A percentile compares a stretch with the other conserved stretches of the same genome.
These are phyloP conservation scores for Philotrypesis tridentata DNA, from an alignment of 1,140 invertebrate species.

Conservation along the genomic window DNA sequence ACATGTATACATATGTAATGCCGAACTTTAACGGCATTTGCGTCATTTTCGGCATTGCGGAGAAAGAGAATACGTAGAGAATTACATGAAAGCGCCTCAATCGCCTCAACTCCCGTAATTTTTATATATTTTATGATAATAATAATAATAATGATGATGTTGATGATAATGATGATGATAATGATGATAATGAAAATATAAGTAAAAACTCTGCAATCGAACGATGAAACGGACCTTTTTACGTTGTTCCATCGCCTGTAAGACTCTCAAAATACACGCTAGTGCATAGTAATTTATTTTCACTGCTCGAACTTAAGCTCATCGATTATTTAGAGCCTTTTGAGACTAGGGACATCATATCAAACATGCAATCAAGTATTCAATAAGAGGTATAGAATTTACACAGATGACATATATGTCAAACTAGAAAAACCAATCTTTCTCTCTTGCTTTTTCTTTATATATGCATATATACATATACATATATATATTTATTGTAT, in stretches of 20 bases:
- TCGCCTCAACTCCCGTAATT: slow-evolving; percentile 36
- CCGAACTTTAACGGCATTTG: slow-evolving; percentile 28
- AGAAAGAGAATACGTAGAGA: slow-evolving; percentile 20
- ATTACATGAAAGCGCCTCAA: slow-evolving; percentile 20
- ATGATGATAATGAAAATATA: slow-evolving; percentile 20
- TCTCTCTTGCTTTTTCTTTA: slow-evolving; percentile 45
- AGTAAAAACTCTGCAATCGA: slow-evolving; percentile 5
- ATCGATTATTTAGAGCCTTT: slow-evolving; percentile 55
- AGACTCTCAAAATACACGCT: slow-evolving; percentile 65
- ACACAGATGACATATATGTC: slow-evolving; percentile 19
- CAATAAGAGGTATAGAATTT: slow-evolving; percentile 51
- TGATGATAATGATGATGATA: slow-evolving; percentile 8
- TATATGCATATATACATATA: slow-evolving; percentile 21
- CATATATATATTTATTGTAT: slow-evolving; percentile 9
- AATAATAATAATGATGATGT: background rate
- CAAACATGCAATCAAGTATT: slow-evolving; percentile 69
- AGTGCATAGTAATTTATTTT: slow-evolving; percentile 71
- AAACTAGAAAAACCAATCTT: slow-evolving; percentile 32
- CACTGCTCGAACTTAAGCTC: slow-evolving; percentile 59
- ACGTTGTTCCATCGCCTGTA: slow-evolving; percentile 64
- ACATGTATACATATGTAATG: slow-evolving; percentile 16
- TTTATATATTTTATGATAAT: slow-evolving; percentile 45
- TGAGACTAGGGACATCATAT: slow-evolving; percentile 67
- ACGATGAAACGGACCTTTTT: slow-evolving; percentile 46
- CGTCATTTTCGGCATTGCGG: slow-evolving; percentile 4